These are phyloP conservation scores for Nemopilema nomurai DNA, from an alignment of 30 jellyfish, hydroid and myxozoan genomes.

Conservation along the genomic window DNA sequence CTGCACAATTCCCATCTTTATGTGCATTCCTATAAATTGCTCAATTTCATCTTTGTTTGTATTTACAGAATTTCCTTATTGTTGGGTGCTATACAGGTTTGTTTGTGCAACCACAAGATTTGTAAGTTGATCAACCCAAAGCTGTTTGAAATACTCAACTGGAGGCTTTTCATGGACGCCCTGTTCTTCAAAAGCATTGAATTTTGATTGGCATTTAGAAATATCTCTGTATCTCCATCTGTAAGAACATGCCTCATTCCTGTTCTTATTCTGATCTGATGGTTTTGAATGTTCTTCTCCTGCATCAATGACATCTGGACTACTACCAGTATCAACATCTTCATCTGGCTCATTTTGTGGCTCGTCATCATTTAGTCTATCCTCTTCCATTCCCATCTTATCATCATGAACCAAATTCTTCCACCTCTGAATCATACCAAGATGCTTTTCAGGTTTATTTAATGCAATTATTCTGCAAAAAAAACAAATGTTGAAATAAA, in stretches of 20 bases:
- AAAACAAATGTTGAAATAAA: too few species aligned
- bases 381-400: neutral
- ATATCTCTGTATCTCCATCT: constrained; percentile 15
- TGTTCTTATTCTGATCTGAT: neutral
- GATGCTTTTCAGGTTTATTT: too few species aligned
- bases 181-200: constrained; percentile 11
- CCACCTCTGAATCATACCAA: neutral
- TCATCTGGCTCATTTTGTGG: neutral
- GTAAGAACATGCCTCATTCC: constrained; percentile 8
- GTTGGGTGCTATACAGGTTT: constrained; percentile 44
- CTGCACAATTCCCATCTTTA: constrained; percentile 59
- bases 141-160: constrained; percentile 10
- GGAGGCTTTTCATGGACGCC: constrained; percentile 13
- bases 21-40: constrained; percentile 61
- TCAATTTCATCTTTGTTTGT: constrained; percentile 43
- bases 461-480: too few species aligned
- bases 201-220: constrained; percentile 10
- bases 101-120: constrained; percentile 35
- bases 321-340: neutral
- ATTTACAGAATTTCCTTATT: constrained; percentile 23
- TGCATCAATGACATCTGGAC: neutral
- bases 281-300: neutral
- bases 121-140: constrained; percentile 19
- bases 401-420: neutral
- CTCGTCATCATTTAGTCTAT: neutral